phyloP scores from a whole-genome alignment of 1,140 invertebrate species.

The Hirudo medicinalis region DNA sequence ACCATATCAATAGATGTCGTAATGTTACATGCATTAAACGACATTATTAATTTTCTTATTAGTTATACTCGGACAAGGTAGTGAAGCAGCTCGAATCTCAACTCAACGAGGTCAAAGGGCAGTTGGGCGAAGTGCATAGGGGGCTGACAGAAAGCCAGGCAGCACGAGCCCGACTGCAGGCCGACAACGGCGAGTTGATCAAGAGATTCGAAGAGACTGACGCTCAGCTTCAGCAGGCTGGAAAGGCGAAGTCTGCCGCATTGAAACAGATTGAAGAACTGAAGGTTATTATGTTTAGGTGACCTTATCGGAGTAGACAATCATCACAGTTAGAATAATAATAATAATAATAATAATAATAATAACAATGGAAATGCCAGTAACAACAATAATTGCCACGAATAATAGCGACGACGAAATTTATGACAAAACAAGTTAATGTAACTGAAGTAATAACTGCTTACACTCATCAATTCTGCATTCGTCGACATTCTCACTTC shows the following conservation, averaged over 20 bases:
- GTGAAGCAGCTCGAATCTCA: conserved; percentile 88
- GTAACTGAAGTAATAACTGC: no score
- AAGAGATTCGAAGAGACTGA: conserved; percentile 55
- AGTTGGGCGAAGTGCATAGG: conserved; percentile 56
- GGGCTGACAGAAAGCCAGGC: conserved; percentile 31
- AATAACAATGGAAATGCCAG: no score
- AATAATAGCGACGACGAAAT: no score
- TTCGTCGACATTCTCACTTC: no score
- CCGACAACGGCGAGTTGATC: conserved; percentile 86
- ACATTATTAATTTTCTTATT: background rate
- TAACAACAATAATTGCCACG: no score
- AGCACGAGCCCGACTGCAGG: conserved; percentile 43
- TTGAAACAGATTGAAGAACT: conserved; percentile 64
- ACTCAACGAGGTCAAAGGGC: conserved; percentile 81
- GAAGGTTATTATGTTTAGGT: conserved; percentile 36
- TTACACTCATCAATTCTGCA: no score
- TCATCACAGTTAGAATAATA: no score
- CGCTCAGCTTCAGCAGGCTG: conserved; percentile 83
- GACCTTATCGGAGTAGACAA: no score
- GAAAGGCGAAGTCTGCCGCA: conserved; percentile 60
- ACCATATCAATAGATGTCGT: background rate
- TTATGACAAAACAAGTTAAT: no score
- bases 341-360: no score
- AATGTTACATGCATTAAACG: background rate
- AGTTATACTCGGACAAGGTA: conserved; percentile 75